These are phyloP conservation scores for Gymnocephalus cernua DNA, from an alignment of 2,113 vertebrate species.

Conservation along the genomic window DNA sequence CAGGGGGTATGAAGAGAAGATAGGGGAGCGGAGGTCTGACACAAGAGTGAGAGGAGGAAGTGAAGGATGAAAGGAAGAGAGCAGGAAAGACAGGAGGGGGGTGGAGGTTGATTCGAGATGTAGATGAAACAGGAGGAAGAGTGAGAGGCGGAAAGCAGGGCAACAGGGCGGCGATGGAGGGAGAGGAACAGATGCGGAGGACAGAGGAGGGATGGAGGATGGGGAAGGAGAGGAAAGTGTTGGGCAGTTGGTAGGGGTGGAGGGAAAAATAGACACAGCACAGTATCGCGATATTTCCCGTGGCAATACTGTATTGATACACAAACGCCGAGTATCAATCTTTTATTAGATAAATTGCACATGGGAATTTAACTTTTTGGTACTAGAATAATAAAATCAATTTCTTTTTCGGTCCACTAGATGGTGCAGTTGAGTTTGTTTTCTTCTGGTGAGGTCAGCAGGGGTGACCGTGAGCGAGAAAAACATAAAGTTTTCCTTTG, in stretches of 20 bases:
- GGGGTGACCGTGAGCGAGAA: too few species aligned
- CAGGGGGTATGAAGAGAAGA: not conserved
- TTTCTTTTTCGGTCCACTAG: too few species aligned
- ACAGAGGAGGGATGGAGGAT: not conserved
- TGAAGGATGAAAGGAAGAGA: constrained; percentile 32
- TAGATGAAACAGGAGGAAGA: constrained; percentile 44
- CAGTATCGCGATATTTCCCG: too few species aligned
- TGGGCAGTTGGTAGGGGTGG: not conserved
- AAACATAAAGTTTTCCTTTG: too few species aligned
- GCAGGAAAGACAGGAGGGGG: constrained; percentile 15
- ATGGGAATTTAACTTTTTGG: too few species aligned
- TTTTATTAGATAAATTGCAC: too few species aligned
- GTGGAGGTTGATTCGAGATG: constrained; percentile 37
- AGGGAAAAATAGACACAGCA: not conserved
- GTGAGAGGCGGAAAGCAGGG: constrained; percentile 1
- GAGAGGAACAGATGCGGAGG: constrained; percentile 11
- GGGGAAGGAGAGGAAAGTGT: not conserved
- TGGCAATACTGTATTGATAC: too few species aligned
- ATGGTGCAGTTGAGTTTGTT: too few species aligned
- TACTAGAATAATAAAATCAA: too few species aligned
- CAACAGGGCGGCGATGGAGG: not conserved
- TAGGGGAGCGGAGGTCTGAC: not conserved
- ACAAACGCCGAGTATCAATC: too few species aligned
- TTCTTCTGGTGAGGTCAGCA: too few species aligned
- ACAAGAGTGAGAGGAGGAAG: not conserved